Base-by-base conservation (phyloP, 1,140 invertebrate genomes). In the Thaumetopoea pityocampa region DNA sequence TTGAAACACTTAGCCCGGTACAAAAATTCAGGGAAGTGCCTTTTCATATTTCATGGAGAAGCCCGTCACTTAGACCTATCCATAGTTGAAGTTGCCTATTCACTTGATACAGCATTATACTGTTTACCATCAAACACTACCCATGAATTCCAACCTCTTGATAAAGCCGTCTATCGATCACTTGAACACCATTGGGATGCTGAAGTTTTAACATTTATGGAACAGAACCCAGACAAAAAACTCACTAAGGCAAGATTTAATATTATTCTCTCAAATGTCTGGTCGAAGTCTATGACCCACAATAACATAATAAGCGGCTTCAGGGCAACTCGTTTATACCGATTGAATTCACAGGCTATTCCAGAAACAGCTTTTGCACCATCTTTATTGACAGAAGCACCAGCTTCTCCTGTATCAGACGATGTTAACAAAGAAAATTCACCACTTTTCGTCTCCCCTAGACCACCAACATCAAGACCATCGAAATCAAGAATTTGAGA, bases 11-110 rank as follows among this genome's bases (percentile, higher is more conserved):
- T 81, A n/a, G 45, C 33, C 0, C 33, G 65, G 33, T 63, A 67
- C 34, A 78, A 62, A 51, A 11, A 41, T 28, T 12, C 41, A 30
- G 61, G 57, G 20, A 52, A 50, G 47, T 58, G 33, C 36, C 24
- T 85, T 4, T 34, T 82, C 4, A 70, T 82, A 24, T 77, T 81
- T 51, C 73, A 79, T 61, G 68, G 74, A 5, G 68, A 66, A 1
- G 22, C 43, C n/a, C 59, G 51, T 30, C 74, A 81, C 47, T 50
- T 79, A 34, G 63, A 72, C 37, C 15, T 29, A 2, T 24, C 26
- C 11, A 73, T 79, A 28, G 67, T 65, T 17, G 61, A 66, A 3
- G 50, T 15, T 28, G 77, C 71, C 37, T 70, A 81, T 43, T 14
- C 27, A 38, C 36, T 43, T 41, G 48, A 50, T 23, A 69, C 77